A percentile compares a stretch with the other conserved stretches of the same genome.
phyloP scores from a whole-genome alignment of 2,797 vertebrate genomes.

The Darevskia mixta region DNA sequence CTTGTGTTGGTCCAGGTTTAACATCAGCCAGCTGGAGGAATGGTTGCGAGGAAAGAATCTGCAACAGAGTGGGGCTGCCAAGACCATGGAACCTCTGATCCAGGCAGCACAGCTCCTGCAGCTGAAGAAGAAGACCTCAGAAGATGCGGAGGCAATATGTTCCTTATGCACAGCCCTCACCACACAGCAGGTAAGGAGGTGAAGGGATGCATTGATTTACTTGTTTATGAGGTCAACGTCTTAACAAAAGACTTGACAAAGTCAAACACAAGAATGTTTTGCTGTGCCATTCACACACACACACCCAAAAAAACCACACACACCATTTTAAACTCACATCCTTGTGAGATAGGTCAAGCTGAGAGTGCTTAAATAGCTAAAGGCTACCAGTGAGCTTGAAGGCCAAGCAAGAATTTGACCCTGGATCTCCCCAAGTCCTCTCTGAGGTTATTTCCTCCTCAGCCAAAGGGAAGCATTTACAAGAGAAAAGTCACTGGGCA shows the following conservation, averaged over 20 bases:
- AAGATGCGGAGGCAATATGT: slow-evolving; percentile 94
- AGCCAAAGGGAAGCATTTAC: not conserved
- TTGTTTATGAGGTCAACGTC: not conserved
- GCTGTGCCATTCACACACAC: too few species aligned
- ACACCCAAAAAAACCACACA: too few species aligned
- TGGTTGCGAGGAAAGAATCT: slow-evolving; percentile 91
- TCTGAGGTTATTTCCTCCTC: not conserved
- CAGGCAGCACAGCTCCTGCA: slow-evolving; percentile 96
- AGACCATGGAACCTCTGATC: slow-evolving; percentile 91
- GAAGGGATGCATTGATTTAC: fast-evolving
- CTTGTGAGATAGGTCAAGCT: not conserved
- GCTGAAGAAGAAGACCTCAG: slow-evolving; percentile 93
- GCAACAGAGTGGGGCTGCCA: slow-evolving; percentile 85
- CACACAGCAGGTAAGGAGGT: slow-evolving; percentile 82
- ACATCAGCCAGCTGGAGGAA: slow-evolving; percentile 95
- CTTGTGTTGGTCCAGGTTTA: slow-evolving; percentile 83
- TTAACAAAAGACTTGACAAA: not conserved
- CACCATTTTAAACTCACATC: not conserved
- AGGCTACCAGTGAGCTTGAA: too few species aligned
- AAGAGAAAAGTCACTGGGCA: not conserved
- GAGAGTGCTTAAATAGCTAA: not conserved
- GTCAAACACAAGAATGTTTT: not conserved
- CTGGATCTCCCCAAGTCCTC: too few species aligned
- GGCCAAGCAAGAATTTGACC: not conserved
- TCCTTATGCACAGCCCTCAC: slow-evolving; percentile 87